Conservation (phyloP, 2,797 vertebrate species). For the Scomberomorus guttatus region DNA sequence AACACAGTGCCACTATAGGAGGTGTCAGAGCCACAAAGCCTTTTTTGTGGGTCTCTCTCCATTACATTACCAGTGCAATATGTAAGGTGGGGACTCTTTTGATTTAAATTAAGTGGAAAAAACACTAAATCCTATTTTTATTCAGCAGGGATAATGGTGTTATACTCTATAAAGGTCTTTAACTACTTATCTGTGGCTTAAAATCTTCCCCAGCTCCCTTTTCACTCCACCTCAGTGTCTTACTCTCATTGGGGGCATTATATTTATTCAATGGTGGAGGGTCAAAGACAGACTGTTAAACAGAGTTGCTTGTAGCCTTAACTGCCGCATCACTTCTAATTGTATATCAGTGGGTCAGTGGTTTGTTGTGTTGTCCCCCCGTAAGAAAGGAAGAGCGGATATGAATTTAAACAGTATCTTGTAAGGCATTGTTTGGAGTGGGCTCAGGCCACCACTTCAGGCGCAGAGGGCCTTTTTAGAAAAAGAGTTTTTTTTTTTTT, state of each 20-base stretch:
- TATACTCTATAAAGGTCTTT: conserved; percentile 92
- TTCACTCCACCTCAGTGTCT: conserved; percentile 83
- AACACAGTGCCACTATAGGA: conserved; percentile 94
- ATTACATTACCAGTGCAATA: conserved; percentile 98
- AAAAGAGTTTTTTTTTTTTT: conserved; percentile 75
- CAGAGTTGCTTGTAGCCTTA: conserved; percentile 89
- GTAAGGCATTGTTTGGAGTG: conserved; percentile 85
- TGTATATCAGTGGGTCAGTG: conserved; percentile 88
- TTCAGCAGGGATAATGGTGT: conserved; percentile 93
- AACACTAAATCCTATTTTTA: conserved; percentile 99
- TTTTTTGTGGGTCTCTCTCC: conserved; percentile 95
- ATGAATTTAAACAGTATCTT: conserved; percentile 92
- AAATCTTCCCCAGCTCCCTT: conserved; percentile 86
- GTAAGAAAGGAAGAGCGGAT: conserved; percentile 85
- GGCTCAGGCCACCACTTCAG: conserved; percentile 86
- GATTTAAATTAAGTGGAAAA: conserved; percentile 99
- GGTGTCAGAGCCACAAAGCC: conserved; percentile 97
- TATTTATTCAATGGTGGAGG: conserved; percentile 88
- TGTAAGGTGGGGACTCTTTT: conserved; percentile 99
- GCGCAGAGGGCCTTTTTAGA: conserved; percentile 78
- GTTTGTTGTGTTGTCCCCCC: conserved; percentile 86
- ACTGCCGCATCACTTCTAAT: conserved; percentile 90
- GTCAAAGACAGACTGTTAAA: conserved; percentile 89
- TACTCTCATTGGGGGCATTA: conserved; percentile 85
- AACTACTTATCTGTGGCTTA: conserved; percentile 92